Conservation (phyloP, 2,888 invertebrate genomes). For the Phlogophora meticulosa region DNA sequence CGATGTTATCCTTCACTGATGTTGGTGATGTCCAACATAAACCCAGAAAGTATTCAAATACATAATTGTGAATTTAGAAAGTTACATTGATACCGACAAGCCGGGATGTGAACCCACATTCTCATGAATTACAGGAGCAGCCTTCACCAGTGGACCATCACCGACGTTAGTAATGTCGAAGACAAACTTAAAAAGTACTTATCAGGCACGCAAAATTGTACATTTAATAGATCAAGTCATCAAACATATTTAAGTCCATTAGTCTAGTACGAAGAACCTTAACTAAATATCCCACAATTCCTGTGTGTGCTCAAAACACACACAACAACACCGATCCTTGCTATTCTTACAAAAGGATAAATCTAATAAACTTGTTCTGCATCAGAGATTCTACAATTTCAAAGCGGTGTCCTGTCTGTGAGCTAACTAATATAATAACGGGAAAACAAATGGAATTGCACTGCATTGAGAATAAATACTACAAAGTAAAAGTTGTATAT, state of each 20-base stretch:
- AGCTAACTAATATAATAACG: slow-evolving; percentile 9
- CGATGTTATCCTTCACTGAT: too few relatives aligned
- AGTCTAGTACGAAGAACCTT: not conserved
- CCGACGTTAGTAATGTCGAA: too few relatives aligned
- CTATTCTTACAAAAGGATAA: not conserved
- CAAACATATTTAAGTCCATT: not conserved
- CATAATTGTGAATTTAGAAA: too few relatives aligned
- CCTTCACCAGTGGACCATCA: too few relatives aligned
- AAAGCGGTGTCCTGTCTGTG: slow-evolving; percentile 23
- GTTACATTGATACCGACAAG: too few relatives aligned
- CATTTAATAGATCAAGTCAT: not conserved
- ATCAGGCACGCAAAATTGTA: not conserved
- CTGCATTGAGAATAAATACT: slow-evolving; percentile 29
- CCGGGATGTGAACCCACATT: too few relatives aligned
- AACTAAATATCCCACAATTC: not conserved
- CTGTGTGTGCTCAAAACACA: not conserved
- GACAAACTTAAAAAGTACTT: too few relatives aligned
- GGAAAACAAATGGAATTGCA: slow-evolving; percentile 29
- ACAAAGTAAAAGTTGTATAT: slow-evolving; percentile 13
- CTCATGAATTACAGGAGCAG: too few relatives aligned
- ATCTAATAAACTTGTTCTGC: slow-evolving; percentile 9
- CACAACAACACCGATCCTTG: not conserved
- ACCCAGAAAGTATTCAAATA: too few relatives aligned
- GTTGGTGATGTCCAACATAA: too few relatives aligned
- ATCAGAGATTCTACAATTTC: slow-evolving; percentile 27